These are phyloP conservation scores for Plodia interpunctella DNA, from an alignment of 1,140 invertebrate genomes.

Conservation along the genomic window DNA sequence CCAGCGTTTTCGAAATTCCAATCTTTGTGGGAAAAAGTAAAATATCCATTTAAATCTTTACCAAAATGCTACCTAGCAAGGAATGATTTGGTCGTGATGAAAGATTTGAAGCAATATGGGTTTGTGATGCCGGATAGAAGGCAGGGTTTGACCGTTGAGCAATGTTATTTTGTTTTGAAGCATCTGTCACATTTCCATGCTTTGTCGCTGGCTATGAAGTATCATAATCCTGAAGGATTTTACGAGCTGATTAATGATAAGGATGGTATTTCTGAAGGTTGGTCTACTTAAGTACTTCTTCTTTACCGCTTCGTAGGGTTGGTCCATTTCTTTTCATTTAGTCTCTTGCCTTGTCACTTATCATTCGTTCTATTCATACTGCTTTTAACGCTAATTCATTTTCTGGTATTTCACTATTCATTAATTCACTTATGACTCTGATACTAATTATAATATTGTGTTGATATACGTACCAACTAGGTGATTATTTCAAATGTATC, in stretches of 20 bases:
- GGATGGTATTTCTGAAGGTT: constrained; percentile 71
- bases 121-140: constrained; percentile 83
- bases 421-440: too few relatives aligned
- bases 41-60: constrained; percentile 78
- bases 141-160: constrained; percentile 79
- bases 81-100: constrained; percentile 81
- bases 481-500: neutral
- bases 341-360: too few relatives aligned
- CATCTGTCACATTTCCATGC: constrained; percentile 83
- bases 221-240: constrained; percentile 80
- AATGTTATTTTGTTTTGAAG: constrained; percentile 79
- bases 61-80: constrained; percentile 81
- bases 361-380: too few relatives aligned
- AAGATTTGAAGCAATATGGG: constrained; percentile 77
- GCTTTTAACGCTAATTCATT: too few relatives aligned
- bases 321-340: too few relatives aligned
- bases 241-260: constrained; percentile 77
- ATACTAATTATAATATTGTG: neutral
- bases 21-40: constrained; percentile 49
- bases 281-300: neutral
- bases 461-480: neutral
- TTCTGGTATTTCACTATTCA: too few relatives aligned
- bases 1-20: constrained; percentile 80
- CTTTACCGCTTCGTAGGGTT: too few relatives aligned
- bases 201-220: constrained; percentile 81